Percentiles rank a stretch among this genome's conserved stretches.
phyloP scores from a whole-genome alignment of 2,888 invertebrate genomes.

The Metallyticus violacea region DNA sequence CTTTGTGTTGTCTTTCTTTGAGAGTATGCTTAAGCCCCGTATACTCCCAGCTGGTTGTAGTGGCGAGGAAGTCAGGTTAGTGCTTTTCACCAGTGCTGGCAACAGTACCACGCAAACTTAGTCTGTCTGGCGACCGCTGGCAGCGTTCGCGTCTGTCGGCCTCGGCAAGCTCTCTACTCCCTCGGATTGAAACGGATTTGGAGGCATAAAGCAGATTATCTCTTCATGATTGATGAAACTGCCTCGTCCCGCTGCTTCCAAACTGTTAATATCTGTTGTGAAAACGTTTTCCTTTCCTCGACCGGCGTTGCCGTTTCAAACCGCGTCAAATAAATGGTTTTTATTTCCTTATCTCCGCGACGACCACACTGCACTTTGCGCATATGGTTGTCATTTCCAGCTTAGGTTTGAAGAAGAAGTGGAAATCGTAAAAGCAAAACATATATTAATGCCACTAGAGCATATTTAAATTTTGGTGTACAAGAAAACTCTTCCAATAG shows the following conservation, averaged over 20 bases:
- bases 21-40: too few relatives aligned
- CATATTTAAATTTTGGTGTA: too few relatives aligned
- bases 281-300: background rate
- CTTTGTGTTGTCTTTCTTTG: background rate
- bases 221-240: conserved; percentile 60
- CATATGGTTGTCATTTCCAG: too few relatives aligned
- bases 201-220: conserved; percentile 56
- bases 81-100: too few relatives aligned
- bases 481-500: too few relatives aligned
- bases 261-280: background rate
- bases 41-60: too few relatives aligned
- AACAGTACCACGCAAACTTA: background rate
- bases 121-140: conserved; percentile 12
- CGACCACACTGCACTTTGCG: too few relatives aligned
- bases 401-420: too few relatives aligned
- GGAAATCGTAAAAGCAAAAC: too few relatives aligned
- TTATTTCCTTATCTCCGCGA: background rate
- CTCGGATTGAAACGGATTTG: conserved; percentile 30
- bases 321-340: background rate
- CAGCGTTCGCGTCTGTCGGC: background rate
- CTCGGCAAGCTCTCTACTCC: background rate
- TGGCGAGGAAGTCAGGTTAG: too few relatives aligned
- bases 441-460: too few relatives aligned
- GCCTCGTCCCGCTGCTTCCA: conserved; percentile 40
- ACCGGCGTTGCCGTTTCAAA: too few relatives aligned